Percentiles rank a stretch among this genome's conserved stretches.
These are phyloP conservation scores for Agrenia bidenticulata DNA, from an alignment of 2,888 invertebrate species.

Conservation along the genomic window DNA sequence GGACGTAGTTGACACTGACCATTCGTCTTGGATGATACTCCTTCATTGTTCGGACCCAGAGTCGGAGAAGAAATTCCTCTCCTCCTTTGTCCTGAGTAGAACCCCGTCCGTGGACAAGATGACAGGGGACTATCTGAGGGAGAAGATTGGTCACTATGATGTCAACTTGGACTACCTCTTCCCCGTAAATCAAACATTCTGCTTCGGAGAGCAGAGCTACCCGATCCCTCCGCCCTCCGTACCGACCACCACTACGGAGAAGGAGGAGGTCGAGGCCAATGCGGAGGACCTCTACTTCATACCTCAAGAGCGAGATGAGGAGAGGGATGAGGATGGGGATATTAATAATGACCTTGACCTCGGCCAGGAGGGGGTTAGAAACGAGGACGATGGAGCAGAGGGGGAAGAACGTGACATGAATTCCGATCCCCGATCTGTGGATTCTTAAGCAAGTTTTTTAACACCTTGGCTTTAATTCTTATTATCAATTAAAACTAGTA, in stretches of 20 bases:
- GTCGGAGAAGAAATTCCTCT: conserved; percentile 72
- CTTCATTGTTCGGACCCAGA: conserved; percentile 76
- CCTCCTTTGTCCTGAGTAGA: conserved; percentile 77
- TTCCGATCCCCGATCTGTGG: too few species aligned
- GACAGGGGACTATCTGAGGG: conserved; percentile 70
- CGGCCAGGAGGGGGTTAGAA: too few species aligned
- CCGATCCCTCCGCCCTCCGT: neutral
- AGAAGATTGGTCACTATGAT: conserved; percentile 76
- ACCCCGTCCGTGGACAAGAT: conserved; percentile 64
- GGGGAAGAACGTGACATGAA: too few species aligned
- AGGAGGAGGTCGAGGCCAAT: neutral
- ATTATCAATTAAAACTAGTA: too few species aligned
- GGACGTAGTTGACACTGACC: conserved; percentile 80
- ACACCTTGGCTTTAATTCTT: too few species aligned
- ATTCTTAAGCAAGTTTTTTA: too few species aligned
- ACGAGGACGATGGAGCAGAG: too few species aligned
- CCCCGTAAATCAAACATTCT: conserved; percentile 73
- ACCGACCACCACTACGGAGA: neutral
- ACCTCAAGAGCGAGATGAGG: too few species aligned
- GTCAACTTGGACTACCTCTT: conserved; percentile 84
- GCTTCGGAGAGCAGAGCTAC: conserved; percentile 54
- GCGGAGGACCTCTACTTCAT: neutral
- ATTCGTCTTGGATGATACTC: conserved; percentile 76
- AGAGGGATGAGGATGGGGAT: too few species aligned
- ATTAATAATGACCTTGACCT: too few species aligned